Conservation (phyloP, 2,797 vertebrate species). For the Tolypeutes matacus region DNA sequence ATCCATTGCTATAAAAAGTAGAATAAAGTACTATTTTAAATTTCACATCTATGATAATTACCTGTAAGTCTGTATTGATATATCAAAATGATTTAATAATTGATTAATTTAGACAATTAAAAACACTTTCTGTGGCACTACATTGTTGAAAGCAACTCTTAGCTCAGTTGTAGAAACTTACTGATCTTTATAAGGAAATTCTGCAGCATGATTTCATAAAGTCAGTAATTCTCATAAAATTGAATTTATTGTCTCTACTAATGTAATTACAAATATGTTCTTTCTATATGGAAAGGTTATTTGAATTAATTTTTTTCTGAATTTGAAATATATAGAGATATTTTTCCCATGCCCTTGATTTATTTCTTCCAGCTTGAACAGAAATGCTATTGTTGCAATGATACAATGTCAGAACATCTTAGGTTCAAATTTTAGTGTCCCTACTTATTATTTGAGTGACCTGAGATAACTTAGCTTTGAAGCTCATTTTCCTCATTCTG, state of each 20-base stretch:
- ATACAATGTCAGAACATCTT: background rate
- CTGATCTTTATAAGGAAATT: background rate
- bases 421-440: background rate
- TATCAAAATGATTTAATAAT: conserved; percentile 1
- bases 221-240: background rate
- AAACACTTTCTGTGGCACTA: background rate
- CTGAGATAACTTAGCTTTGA: background rate
- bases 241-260: background rate
- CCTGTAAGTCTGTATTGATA: background rate
- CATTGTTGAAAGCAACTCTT: background rate
- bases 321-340: conserved; percentile 12
- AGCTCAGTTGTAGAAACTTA: background rate
- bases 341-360: background rate
- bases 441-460: background rate
- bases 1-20: background rate
- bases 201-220: background rate
- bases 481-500: background rate
- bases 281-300: background rate
- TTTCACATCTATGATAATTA: background rate
- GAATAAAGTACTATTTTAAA: background rate
- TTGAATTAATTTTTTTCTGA: background rate
- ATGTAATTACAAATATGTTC: conserved; percentile 8
- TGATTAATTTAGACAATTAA: background rate
- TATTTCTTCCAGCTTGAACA: background rate
- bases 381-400: background rate